Evolutionary conservation across 2,113 vertebrate species (phyloP), one percentile per base, ranked within the genome.

Genomic region (Circaetus cinerascens): DNA sequence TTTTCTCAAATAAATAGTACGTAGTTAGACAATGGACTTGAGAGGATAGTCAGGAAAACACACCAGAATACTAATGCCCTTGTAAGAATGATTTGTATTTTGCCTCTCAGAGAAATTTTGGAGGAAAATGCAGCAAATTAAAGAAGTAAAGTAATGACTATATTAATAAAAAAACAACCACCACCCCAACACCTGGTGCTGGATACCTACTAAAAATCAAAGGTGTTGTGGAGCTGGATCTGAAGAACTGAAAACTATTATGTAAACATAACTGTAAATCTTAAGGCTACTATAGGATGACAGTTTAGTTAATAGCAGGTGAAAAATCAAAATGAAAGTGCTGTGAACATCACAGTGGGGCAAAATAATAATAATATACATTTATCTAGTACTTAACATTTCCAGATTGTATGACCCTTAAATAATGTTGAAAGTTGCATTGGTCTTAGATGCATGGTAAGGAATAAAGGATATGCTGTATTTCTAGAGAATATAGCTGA

Each of bases 361-460:
- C 56, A 89, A 88, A 96, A 86, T 60, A 91, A 88, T 60, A 91
- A 88, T 75, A 71, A 63, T 23, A 73, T 7, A 25, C 41, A 50
- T 92, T 93, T 83, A 50, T 80, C 71, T 91, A 59, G 25, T 22
- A 41, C 36, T 94, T 95, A 82, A 68, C 38, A 36, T 88, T 93
- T 93, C 50, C 38, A 66, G 67, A 64, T 62, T 64, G 29, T 53
- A 15, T 38, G 59, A 12, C 64, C 26, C 71, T 76, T 91, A 64
- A 94, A 76, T 82, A 77, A 50, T 41, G 72, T 20, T 73, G 71
- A 62, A 87, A 62, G 57, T 64, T 69, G 45, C 45, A 69, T 9
- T 73, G 32, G 27, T 53, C 91, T 90, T 71, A 36, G 30, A 43
- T 32, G 26, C 23, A 21, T 25, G n/a, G 73, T 55, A 93, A 41